Evolutionary conservation across 2,797 vertebrate genomes (phyloP).

Genomic region (Premnoplex brunnescens): DNA sequence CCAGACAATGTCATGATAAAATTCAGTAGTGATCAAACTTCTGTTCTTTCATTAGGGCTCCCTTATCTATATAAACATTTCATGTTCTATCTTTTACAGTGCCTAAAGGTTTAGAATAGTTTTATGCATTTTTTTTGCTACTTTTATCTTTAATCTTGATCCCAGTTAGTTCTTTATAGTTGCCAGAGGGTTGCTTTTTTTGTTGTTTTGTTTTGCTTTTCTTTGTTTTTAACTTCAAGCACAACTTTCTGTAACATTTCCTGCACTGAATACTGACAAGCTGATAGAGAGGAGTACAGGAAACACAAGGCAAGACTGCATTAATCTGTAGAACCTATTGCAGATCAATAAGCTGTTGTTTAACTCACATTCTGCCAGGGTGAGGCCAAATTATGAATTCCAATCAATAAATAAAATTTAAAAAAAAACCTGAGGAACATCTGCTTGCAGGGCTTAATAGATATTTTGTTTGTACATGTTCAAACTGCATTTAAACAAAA

Average conservation of each 20-base stretch:
- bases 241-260: constrained; percentile 2
- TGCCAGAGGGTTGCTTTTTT: background rate
- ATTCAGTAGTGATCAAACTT: constrained; percentile 3
- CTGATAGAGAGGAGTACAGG: background rate
- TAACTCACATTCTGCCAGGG: background rate
- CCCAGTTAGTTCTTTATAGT: constrained; percentile 2
- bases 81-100: background rate
- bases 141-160: constrained; percentile 44
- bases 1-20: background rate
- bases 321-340: background rate
- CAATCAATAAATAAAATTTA: background rate
- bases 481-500: background rate
- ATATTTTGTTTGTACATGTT: background rate
- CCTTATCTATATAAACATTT: constrained; percentile 55
- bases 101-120: constrained; percentile 12
- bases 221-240: constrained; percentile 47
- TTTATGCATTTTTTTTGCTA: constrained; percentile 17
- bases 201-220: background rate
- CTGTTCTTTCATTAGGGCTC: constrained; percentile 35
- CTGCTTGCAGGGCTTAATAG: background rate
- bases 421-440: background rate
- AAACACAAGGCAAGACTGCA: background rate
- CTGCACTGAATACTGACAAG: background rate
- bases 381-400: background rate
- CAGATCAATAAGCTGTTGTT: background rate